A percentile compares a stretch with the other conserved stretches of the same genome.
phyloP scores from a whole-genome alignment of 2,113 vertebrate species.

The Upupa epops region DNA sequence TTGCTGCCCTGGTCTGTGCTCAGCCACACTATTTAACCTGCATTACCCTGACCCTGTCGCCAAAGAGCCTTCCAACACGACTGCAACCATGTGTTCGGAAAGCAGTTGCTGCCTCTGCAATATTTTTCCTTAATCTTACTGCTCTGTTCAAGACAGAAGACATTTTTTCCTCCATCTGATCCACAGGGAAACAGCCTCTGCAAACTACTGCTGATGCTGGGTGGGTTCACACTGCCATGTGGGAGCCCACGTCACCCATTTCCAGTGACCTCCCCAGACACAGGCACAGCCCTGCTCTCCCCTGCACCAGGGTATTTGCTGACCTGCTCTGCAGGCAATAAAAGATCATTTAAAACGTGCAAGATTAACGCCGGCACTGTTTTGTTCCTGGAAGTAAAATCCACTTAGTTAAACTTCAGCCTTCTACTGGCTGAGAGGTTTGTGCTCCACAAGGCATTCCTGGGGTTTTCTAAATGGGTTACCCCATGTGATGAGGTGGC shows the following conservation, averaged over 20 bases:
- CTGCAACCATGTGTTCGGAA: not conserved
- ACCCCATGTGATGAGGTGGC: not conserved
- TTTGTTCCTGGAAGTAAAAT: not conserved
- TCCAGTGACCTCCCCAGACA: not conserved
- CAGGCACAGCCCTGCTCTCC: not conserved
- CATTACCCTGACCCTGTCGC: not conserved
- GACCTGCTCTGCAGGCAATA: not conserved
- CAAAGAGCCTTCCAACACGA: not conserved
- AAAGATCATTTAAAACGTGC: not conserved
- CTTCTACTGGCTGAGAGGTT: not conserved
- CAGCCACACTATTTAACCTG: not conserved
- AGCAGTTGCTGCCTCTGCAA: not conserved
- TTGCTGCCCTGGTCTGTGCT: not conserved
- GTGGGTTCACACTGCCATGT: accelerated
- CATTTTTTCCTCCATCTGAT: not conserved
- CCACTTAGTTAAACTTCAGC: not conserved
- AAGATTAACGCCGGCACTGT: not conserved
- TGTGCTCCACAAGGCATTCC: not conserved
- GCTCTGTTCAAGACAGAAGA: not conserved
- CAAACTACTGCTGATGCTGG: not conserved
- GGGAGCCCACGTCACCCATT: not conserved
- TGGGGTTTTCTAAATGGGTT: slow-evolving; percentile 37
- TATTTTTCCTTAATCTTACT: not conserved
- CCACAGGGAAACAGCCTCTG: not conserved
- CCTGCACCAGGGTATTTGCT: accelerated